These are phyloP conservation scores for Dreissena polymorpha DNA, from an alignment of 1,140 invertebrate genomes.

Conservation along the genomic window DNA sequence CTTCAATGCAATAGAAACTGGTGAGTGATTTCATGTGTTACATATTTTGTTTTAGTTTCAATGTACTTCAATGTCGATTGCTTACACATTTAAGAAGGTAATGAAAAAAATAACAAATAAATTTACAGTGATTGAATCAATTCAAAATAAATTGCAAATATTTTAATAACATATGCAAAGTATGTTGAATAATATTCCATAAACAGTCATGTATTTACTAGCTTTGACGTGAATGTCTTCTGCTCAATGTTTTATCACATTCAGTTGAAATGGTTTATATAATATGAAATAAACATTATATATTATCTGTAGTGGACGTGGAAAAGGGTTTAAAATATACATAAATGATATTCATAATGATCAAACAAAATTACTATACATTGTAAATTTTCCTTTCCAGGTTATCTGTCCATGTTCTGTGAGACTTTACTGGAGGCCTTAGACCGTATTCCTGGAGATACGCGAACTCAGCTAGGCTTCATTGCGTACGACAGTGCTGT, in stretches of 20 bases:
- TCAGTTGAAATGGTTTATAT: too few relatives aligned
- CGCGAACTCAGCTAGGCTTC: slow-evolving; percentile 95
- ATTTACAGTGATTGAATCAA: too few relatives aligned
- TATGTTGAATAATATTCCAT: too few relatives aligned
- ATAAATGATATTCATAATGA: not conserved
- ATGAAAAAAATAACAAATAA: too few relatives aligned
- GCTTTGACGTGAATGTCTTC: too few relatives aligned
- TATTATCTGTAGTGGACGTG: not conserved
- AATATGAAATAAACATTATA: not conserved
- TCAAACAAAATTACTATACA: not conserved
- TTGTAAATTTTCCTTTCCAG: slow-evolving; percentile 65
- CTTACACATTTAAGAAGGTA: too few relatives aligned
- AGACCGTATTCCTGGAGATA: slow-evolving; percentile 94
- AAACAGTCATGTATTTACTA: too few relatives aligned
- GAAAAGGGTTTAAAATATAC: not conserved
- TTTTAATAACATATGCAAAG: too few relatives aligned
- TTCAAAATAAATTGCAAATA: too few relatives aligned
- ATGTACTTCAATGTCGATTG: too few relatives aligned
- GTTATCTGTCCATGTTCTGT: slow-evolving; percentile 93
- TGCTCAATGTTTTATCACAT: too few relatives aligned
- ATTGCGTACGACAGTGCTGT: slow-evolving; percentile 94
- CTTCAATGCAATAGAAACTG: slow-evolving; percentile 92
- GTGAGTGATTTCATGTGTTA: slow-evolving; percentile 63
- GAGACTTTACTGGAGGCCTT: slow-evolving; percentile 90
- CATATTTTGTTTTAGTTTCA: too few relatives aligned